Conservation (phyloP, 2,113 vertebrate species). For the Carollia perspicillata region DNA sequence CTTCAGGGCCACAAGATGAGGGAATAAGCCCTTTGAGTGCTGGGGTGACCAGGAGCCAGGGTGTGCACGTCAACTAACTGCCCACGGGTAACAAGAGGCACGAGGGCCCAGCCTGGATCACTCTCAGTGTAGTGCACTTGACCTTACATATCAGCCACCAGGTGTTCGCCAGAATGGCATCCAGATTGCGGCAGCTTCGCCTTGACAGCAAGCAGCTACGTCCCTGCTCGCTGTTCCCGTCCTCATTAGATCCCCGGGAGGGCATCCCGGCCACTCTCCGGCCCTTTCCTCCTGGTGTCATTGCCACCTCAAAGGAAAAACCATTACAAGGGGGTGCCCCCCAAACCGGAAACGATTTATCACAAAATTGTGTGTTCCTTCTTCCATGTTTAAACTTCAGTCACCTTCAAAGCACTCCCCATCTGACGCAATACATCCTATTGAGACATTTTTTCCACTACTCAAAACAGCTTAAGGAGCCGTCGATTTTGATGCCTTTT, state of each 20-base stretch:
- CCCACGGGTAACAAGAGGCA: neutral
- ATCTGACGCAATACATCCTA: too few species aligned
- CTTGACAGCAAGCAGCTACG: neutral
- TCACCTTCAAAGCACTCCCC: too few species aligned
- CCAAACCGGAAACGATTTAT: too few species aligned
- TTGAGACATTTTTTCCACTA: too few species aligned
- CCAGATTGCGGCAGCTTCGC: rapidly evolving
- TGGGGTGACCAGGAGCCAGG: neutral
- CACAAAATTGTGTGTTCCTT: too few species aligned
- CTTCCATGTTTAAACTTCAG: too few species aligned
- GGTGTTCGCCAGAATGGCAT: rapidly evolving
- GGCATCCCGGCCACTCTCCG: rapidly evolving
- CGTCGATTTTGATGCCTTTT: too few species aligned
- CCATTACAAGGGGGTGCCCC: too few species aligned
- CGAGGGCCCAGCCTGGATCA: rapidly evolving
- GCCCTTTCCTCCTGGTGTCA: neutral
- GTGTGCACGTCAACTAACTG: rapidly evolving
- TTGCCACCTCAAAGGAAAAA: neutral
- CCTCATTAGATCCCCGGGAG: too few species aligned
- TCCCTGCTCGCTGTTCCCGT: neutral
- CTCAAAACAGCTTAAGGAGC: too few species aligned
- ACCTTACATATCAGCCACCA: neutral
- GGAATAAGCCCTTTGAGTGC: neutral
- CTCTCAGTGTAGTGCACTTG: neutral
- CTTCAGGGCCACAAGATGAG: neutral